These are phyloP conservation scores for Pomacea canaliculata DNA, from an alignment of 2,888 invertebrate species.

Conservation along the genomic window DNA sequence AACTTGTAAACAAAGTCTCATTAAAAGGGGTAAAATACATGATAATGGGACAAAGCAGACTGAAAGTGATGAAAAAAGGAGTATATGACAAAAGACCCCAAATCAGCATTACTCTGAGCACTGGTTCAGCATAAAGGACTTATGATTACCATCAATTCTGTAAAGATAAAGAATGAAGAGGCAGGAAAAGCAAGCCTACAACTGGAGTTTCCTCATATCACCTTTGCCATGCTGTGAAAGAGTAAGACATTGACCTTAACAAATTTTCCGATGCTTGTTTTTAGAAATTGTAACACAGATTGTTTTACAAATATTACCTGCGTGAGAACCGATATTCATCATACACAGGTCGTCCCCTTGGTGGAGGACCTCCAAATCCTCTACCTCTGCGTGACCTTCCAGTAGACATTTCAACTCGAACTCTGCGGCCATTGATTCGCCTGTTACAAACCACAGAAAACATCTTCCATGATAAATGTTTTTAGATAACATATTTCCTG, in stretches of 20 bases:
- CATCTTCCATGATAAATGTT: not conserved
- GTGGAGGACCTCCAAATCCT: slow-evolving; percentile 37
- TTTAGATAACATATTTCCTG: no score
- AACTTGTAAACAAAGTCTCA: no score
- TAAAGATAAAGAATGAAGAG: no score
- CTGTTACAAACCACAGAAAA: slow-evolving; percentile 47
- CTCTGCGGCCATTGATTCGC: slow-evolving; percentile 68
- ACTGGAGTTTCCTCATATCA: no score
- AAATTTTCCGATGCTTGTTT: no score
- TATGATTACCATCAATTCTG: no score
- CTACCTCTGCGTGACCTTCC: slow-evolving; percentile 64
- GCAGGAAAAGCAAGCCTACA: no score
- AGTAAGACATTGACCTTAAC: no score
- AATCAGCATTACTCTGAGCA: not conserved
- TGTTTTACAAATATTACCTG: not conserved
- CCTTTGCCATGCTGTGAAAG: no score
- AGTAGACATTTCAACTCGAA: slow-evolving; percentile 69
- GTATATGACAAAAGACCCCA: not conserved
- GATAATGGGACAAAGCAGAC: not conserved
- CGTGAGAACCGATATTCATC: slow-evolving; percentile 20
- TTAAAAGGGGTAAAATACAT: no score
- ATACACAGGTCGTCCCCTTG: slow-evolving; percentile 23
- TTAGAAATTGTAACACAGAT: no score
- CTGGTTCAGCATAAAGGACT: no score
- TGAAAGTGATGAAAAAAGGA: not conserved